phyloP scores from a whole-genome alignment of 2,888 invertebrate species.

The Drosophila longiperda region DNA sequence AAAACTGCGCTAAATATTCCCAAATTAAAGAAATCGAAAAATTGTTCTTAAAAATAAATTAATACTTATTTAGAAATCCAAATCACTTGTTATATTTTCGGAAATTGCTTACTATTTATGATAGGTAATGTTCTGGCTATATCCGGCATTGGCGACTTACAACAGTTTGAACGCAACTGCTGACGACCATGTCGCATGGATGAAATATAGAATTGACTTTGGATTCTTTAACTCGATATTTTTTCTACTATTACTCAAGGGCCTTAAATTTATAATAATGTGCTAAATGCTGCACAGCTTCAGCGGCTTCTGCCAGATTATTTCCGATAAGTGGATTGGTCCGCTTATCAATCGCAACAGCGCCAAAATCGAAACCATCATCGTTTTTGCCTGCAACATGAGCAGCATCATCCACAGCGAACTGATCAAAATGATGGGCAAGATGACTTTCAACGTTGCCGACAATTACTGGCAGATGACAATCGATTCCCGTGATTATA shows the following conservation, averaged over 20 bases:
- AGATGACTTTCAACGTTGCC: conserved; percentile 27
- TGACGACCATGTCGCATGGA: conserved; percentile 89
- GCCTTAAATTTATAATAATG: conserved; percentile 96
- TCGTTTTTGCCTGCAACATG: neutral
- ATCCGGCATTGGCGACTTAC: conserved; percentile 91
- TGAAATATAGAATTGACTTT: conserved; percentile 99
- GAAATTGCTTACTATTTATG: conserved; percentile 40
- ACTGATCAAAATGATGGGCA: conserved; percentile 22
- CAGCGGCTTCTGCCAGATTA: conserved; percentile 95
- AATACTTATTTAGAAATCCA: neutral
- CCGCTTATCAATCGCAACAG: conserved; percentile 95
- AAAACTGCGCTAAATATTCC: neutral
- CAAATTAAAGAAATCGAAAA: neutral
- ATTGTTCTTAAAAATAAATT: neutral
- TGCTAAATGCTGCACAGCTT: conserved; percentile 97
- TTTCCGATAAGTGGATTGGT: conserved; percentile 97
- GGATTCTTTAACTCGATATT: conserved; percentile 96
- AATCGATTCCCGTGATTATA: conserved; percentile 20
- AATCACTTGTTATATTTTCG: neutral
- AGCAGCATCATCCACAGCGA: conserved; percentile 29
- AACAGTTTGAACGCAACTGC: conserved; percentile 97
- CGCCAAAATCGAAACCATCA: conserved; percentile 85
- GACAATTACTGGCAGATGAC: conserved; percentile 43
- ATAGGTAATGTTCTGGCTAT: conserved; percentile 94
- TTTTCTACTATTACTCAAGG: conserved; percentile 98